A percentile compares a stretch with the other conserved stretches of the same genome.
These are phyloP conservation scores for Onychomys torridus DNA, from an alignment of 2,797 vertebrate genomes.

Conservation along the genomic window DNA sequence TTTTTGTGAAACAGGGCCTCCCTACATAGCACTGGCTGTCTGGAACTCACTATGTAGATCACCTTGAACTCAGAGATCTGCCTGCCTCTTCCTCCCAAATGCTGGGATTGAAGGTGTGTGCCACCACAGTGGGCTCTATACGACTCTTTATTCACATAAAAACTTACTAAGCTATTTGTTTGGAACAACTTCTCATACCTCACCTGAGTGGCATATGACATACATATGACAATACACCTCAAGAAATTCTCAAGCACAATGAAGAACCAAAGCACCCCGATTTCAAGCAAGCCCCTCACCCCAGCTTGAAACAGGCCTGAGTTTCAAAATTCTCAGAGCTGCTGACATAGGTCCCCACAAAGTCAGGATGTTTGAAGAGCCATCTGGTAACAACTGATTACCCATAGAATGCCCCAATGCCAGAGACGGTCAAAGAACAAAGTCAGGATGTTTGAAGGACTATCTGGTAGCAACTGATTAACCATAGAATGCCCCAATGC, in stretches of 20 bases:
- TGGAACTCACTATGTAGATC: not conserved
- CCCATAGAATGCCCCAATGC: too few relatives aligned
- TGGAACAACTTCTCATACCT: constrained; percentile 52
- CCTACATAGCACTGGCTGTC: not conserved
- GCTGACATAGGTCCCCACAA: too few relatives aligned
- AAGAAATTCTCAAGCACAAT: constrained; percentile 46
- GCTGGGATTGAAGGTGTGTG: not conserved
- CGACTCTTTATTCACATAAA: constrained; percentile 29
- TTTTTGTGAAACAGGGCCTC: not conserved
- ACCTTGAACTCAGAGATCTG: not conserved
- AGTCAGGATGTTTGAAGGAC: too few relatives aligned
- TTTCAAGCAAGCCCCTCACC: too few relatives aligned
- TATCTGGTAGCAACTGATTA: too few relatives aligned
- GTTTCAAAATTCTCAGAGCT: too few relatives aligned
- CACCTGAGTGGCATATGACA: not conserved
- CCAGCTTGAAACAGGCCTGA: too few relatives aligned
- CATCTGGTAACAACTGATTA: too few relatives aligned
- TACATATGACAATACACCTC: not conserved
- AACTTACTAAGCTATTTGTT: constrained; percentile 11
- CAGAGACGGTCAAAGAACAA: too few relatives aligned
- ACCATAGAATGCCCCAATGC: too few relatives aligned
- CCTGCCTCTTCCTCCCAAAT: not conserved
- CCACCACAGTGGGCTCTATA: not conserved
- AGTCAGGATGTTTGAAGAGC: too few relatives aligned
- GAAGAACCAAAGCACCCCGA: too few relatives aligned